A percentile compares a stretch with the other conserved stretches of the same genome.
phyloP scores from a whole-genome alignment of 2,888 invertebrate genomes.

The Caenorhabditis sulstoni region DNA sequence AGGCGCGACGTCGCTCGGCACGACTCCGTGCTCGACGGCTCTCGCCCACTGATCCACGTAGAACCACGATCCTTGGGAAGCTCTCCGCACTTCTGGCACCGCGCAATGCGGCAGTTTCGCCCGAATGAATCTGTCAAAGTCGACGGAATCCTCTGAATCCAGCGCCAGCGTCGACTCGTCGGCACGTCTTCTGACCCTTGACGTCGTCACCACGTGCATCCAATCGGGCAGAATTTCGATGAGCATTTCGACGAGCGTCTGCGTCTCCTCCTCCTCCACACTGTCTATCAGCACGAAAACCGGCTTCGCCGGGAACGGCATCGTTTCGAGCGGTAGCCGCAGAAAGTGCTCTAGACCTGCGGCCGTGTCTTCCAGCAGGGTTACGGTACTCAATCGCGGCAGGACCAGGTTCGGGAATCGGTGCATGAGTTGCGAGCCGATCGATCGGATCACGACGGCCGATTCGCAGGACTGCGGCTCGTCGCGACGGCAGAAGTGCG shows the following conservation, averaged over 20 bases:
- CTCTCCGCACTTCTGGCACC: constrained; percentile 52
- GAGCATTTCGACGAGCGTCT: constrained; percentile 49
- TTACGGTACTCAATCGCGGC: constrained; percentile 65
- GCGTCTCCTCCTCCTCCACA: constrained; percentile 46
- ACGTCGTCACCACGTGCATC: constrained; percentile 62
- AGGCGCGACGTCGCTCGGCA: constrained; percentile 40
- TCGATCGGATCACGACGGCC: constrained; percentile 65
- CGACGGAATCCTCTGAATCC: constrained; percentile 36
- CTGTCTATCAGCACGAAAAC: constrained; percentile 65
- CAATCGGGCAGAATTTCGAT: constrained; percentile 60
- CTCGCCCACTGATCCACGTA: constrained; percentile 67
- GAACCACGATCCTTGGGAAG: constrained; percentile 68
- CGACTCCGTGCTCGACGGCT: constrained; percentile 56
- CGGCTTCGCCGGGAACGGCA: constrained; percentile 62
- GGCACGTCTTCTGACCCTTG: constrained; percentile 20
- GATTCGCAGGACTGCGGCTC: constrained; percentile 67
- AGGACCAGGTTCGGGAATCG: constrained; percentile 71
- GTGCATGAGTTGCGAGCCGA: constrained; percentile 56
- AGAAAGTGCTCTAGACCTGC: constrained; percentile 64
- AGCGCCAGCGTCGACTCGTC: constrained; percentile 48
- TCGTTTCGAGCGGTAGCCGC: constrained; percentile 62
- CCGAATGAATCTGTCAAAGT: constrained; percentile 63
- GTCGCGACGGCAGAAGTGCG: constrained; percentile 65
- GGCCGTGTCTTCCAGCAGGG: constrained; percentile 62
- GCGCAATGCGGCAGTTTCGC: constrained; percentile 60